Conservation (phyloP, 2,113 vertebrate genomes). For the Xerus inauris region DNA sequence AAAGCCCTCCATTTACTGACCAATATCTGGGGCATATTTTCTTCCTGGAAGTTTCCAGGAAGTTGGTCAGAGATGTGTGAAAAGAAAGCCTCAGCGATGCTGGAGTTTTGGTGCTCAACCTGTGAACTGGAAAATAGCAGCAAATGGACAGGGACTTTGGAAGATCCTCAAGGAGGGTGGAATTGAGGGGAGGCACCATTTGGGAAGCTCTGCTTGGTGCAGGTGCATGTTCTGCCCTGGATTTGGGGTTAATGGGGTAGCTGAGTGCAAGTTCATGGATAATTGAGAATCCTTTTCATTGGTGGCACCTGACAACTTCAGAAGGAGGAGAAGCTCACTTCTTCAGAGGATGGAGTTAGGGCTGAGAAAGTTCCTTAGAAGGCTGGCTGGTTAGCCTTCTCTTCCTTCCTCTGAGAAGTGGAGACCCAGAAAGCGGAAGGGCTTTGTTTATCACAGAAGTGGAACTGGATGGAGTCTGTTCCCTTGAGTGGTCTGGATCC, state of each 20-base stretch:
- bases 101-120: not conserved
- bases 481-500: not conserved
- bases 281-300: not conserved
- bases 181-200: not conserved
- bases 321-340: not conserved
- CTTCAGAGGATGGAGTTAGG: not conserved
- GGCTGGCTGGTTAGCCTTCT: not conserved
- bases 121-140: not conserved
- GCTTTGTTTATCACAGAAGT: not conserved
- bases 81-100: conserved; percentile 22
- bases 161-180: not conserved
- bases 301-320: not conserved
- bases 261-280: not conserved
- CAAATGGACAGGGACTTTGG: not conserved
- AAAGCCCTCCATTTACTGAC: conserved; percentile 59
- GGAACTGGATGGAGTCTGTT: not conserved
- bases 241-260: not conserved
- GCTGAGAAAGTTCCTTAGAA: not conserved
- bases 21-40: conserved; percentile 71
- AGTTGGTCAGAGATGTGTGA: conserved; percentile 63
- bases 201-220: not conserved
- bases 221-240: not conserved
- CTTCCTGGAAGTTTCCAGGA: conserved; percentile 67
- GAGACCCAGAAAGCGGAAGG: not conserved
- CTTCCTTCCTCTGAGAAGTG: not conserved